Evolutionary conservation across 2,113 vertebrate genomes (phyloP).

Genomic region (Neolamprologus cancellatus): DNA sequence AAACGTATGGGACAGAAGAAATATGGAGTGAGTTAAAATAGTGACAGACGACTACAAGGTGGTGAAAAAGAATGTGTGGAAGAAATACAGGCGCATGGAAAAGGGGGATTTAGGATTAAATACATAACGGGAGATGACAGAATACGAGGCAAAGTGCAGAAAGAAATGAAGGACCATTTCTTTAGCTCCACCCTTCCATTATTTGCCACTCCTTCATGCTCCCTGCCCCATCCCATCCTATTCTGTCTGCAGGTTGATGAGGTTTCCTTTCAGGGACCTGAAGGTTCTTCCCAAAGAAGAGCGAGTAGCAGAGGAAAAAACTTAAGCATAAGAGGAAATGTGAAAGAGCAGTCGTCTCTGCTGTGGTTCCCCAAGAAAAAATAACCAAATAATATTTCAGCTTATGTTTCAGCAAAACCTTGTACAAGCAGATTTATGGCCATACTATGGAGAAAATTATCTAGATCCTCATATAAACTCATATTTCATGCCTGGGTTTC

Average conservation of each 20-base stretch:
- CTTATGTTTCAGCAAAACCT: neutral
- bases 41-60: fast-evolving
- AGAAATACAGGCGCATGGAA: neutral
- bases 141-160: neutral
- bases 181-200: conserved; percentile 2
- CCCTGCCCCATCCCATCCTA: neutral
- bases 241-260: neutral
- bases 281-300: neutral
- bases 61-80: neutral
- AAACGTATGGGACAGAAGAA: neutral
- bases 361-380: neutral
- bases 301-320: fast-evolving
- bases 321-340: neutral
- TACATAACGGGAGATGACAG: neutral
- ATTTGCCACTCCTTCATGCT: neutral
- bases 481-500: fast-evolving
- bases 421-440: neutral
- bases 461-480: neutral
- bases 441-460: neutral
- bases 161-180: neutral
- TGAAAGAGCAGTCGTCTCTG: neutral
- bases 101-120: neutral
- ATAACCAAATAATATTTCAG: neutral
- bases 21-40: neutral
- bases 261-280: neutral